A percentile compares a stretch with the other conserved stretches of the same genome.
Evolutionary conservation across 2,113 vertebrate species (phyloP).

Genomic region (Blennius ocellaris): DNA sequence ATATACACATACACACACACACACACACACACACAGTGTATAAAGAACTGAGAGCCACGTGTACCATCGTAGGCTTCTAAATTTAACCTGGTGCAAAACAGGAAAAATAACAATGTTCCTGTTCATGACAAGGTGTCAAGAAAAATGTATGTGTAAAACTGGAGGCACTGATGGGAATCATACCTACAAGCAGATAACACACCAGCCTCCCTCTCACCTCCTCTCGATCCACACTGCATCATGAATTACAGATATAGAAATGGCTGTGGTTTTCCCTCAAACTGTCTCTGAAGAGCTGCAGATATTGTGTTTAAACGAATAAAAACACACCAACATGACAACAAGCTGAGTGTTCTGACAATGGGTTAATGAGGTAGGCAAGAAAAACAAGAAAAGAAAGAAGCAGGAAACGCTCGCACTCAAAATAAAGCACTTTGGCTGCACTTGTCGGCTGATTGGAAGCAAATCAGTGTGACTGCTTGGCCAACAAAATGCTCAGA

Average conservation of each 20-base stretch:
- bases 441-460: slow-evolving; percentile 21
- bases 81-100: neutral
- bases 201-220: slow-evolving; percentile 2
- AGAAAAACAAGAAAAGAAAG: too few relatives aligned
- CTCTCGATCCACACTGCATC: slow-evolving; percentile 27
- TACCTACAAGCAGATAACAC: neutral
- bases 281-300: slow-evolving; percentile 27
- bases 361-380: too few relatives aligned
- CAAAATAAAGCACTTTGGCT: slow-evolving; percentile 1
- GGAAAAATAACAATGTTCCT: too few relatives aligned
- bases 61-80: neutral
- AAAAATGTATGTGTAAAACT: neutral
- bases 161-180: neutral
- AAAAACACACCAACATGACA: neutral
- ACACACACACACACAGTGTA: neutral
- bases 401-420: neutral
- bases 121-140: too few relatives aligned
- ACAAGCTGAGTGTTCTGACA: too few relatives aligned
- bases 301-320: slow-evolving; percentile 11
- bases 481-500: slow-evolving; percentile 1
- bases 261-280: slow-evolving; percentile 21
- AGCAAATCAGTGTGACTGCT: slow-evolving; percentile 23
- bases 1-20: too few relatives aligned
- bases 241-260: slow-evolving; percentile 27
- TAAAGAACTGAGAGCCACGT: neutral